phyloP scores from a whole-genome alignment of 2,113 vertebrate species.

The Emydura subglobosa region DNA sequence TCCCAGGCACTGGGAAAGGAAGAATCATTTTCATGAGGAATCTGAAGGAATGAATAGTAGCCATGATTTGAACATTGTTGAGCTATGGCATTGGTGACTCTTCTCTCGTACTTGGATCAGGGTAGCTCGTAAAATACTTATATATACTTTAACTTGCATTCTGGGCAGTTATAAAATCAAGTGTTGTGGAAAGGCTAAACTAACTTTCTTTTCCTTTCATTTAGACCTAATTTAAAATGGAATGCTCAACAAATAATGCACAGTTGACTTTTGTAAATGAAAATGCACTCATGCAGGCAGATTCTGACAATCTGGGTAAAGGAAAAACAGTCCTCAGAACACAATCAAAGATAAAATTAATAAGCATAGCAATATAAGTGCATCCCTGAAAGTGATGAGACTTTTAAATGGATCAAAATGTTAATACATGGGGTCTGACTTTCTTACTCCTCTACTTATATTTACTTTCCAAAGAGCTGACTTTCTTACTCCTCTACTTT shows the following conservation, averaged over 20 bases:
- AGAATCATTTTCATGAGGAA: not conserved
- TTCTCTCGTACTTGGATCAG: not conserved
- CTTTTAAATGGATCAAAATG: not conserved
- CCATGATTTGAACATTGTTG: accelerated
- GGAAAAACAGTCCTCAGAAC: not conserved
- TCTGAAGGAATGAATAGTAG: not conserved
- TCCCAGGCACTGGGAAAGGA: not conserved
- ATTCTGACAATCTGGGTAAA: not conserved
- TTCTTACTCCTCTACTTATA: not conserved
- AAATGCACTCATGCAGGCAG: not conserved
- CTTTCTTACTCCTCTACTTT: not conserved
- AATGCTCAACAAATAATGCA: not conserved
- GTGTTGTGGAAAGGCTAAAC: not conserved
- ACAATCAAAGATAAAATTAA: not conserved
- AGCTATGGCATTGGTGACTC: not conserved
- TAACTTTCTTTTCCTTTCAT: not conserved
- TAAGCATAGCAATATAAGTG: not conserved
- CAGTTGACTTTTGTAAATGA: not conserved
- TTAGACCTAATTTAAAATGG: not conserved
- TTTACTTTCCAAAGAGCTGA: not conserved
- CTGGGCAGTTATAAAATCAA: not conserved
- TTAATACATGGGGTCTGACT: not conserved
- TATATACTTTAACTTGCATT: not conserved
- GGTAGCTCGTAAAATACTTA: not conserved
- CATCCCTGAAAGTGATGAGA: not conserved